These are phyloP conservation scores for Aphelocoma californica DNA, from an alignment of 2,797 vertebrate genomes.

Conservation along the genomic window DNA sequence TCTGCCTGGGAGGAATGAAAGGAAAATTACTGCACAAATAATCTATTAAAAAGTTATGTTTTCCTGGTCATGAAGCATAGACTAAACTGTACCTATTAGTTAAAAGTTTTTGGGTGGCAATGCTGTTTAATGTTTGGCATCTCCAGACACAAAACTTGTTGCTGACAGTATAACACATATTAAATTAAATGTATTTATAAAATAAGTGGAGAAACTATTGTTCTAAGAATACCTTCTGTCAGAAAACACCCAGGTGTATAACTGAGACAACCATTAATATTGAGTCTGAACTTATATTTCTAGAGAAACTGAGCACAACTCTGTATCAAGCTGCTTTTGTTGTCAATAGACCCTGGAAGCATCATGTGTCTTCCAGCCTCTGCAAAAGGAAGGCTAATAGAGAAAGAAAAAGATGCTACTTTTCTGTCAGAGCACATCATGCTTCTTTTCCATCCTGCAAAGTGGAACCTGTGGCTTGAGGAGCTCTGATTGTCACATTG, in stretches of 20 bases:
- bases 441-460: conserved; percentile 14
- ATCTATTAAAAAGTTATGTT: background rate
- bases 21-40: background rate
- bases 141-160: background rate
- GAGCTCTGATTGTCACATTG: conserved; percentile 12
- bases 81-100: background rate
- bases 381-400: background rate
- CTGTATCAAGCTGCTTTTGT: background rate
- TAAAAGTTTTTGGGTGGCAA: background rate
- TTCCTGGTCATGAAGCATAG: background rate
- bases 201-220: background rate
- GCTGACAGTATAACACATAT: background rate
- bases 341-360: background rate
- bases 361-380: conserved; percentile 2
- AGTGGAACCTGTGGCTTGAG: conserved; percentile 8
- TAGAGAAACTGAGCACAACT: background rate
- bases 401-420: conserved; percentile 29
- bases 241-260: background rate
- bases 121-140: background rate
- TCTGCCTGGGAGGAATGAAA: background rate
- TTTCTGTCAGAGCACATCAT: conserved; percentile 18
- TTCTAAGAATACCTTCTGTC: background rate
- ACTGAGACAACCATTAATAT: background rate
- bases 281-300: background rate
- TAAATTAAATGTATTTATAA: background rate